Evolutionary conservation across 2,888 invertebrate species (phyloP), one percentile per base, ranked within the genome.

Genomic region (Heteropelma amictum): DNA sequence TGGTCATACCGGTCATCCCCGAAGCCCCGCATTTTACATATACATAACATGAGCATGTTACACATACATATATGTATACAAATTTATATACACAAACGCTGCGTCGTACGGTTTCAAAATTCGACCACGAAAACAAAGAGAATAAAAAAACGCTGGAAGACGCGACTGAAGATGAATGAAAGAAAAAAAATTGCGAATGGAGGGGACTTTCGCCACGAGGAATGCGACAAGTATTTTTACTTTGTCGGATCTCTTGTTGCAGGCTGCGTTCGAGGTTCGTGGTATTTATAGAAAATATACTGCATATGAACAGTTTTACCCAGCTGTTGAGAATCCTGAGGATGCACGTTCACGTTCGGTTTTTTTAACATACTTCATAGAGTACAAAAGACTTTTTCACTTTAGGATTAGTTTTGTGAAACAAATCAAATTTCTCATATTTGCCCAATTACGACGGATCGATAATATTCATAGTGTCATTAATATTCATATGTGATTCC

Each of bases 271-370:
- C 30, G 63, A 30, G 56, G 45, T 67, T 69, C 33, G 79, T 80
- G 81, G 77, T 85, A 85, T 85, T 85, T 85, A 84, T 85, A 85
- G 85, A 74, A 64, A 64, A 56, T 56, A 58, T 47, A 64, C 38
- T 26, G 63, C 64, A 71, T 71, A 64, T 75, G 65, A 53, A 54
- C n/a, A 56, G 64, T 30, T 56, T 65, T 38, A 47, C 60, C 54
- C 67, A 60, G 68, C 79, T 79, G 80, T 79, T 78, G 79, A 30
- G 58, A 17, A 54, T 30, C 60, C 45, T 42, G 26, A 51, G 70
- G 53, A 38, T n/a, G 35, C 49, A 63, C 12, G 35, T n/a, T n/a
- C n/a, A n/a, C n/a, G n/a, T n/a, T n/a, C n/a, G n/a, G n/a, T n/a
- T n/a, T n/a, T n/a, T n/a, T n/a, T n/a, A n/a, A n/a, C n/a, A n/a